Percentiles rank a stretch among this genome's conserved stretches.
Conservation (phyloP, 2,113 vertebrate genomes). For the Indicator indicator region DNA sequence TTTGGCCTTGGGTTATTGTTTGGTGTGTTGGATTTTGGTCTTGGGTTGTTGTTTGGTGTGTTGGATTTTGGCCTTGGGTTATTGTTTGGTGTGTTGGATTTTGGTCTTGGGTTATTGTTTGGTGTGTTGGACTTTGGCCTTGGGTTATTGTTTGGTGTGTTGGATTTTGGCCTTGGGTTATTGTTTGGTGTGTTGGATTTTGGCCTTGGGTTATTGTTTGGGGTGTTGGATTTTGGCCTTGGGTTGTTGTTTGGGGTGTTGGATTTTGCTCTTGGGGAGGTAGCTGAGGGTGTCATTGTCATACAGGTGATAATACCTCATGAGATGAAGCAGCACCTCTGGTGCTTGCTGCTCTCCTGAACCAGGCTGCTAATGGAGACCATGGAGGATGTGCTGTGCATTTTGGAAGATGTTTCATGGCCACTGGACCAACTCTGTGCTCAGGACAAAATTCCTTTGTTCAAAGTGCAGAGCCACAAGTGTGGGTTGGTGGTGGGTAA, state of each 20-base stretch:
- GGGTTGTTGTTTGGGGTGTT: rapidly evolving
- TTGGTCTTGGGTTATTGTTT: neutral
- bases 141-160: rapidly evolving
- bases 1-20: neutral
- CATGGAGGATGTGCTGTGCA: neutral
- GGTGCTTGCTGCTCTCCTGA: neutral
- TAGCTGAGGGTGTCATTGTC: rapidly evolving
- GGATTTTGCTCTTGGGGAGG: neutral
- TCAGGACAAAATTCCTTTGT: neutral
- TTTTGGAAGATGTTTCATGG: neutral
- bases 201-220: neutral
- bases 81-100: neutral
- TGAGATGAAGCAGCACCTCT: neutral
- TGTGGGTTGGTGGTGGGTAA: too few relatives aligned
- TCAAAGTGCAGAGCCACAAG: rapidly evolving
- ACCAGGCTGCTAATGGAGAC: neutral
- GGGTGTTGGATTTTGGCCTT: neutral
- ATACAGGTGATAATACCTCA: neutral
- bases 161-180: too few relatives aligned
- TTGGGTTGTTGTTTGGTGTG: rapidly evolving
- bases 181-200: neutral
- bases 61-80: neutral
- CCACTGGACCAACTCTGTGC: neutral
- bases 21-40: neutral
- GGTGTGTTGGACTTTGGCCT: neutral